These are phyloP conservation scores for Cryptoblepharus egeriae DNA, from an alignment of 2,797 vertebrate species.

Conservation along the genomic window DNA sequence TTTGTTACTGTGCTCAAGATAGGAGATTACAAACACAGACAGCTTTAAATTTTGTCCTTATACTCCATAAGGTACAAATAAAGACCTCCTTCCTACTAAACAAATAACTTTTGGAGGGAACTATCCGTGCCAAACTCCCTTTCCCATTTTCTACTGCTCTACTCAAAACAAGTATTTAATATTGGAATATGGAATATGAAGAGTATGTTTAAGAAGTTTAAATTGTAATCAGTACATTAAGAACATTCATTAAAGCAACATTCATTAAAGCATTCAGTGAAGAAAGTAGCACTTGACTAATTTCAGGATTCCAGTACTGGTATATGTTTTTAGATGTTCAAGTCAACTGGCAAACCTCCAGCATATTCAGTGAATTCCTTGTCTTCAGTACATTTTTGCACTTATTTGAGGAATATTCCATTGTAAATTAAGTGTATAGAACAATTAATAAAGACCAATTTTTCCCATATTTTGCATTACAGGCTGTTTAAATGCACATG, in stretches of 20 bases:
- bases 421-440: conserved; percentile 63
- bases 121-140: conserved; percentile 42
- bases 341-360: background rate
- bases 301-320: background rate
- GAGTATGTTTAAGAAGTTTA: background rate
- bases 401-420: conserved; percentile 60
- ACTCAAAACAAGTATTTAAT: background rate
- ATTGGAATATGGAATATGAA: background rate
- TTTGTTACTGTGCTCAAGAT: conserved; percentile 66
- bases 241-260: background rate
- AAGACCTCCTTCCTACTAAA: conserved; percentile 47
- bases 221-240: background rate
- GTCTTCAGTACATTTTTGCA: conserved; percentile 30
- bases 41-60: conserved; percentile 50
- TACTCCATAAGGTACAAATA: conserved; percentile 58
- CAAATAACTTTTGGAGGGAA: conserved; percentile 43
- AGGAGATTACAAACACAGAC: conserved; percentile 59
- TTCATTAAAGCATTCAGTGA: too few relatives aligned
- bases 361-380: background rate
- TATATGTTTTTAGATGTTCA: background rate
- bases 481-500: background rate
- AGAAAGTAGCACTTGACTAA: background rate
- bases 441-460: conserved; percentile 50
- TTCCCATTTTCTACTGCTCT: background rate
- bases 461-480: background rate